phyloP scores from a whole-genome alignment of 1,140 invertebrate genomes.

The Cydia pomonella region DNA sequence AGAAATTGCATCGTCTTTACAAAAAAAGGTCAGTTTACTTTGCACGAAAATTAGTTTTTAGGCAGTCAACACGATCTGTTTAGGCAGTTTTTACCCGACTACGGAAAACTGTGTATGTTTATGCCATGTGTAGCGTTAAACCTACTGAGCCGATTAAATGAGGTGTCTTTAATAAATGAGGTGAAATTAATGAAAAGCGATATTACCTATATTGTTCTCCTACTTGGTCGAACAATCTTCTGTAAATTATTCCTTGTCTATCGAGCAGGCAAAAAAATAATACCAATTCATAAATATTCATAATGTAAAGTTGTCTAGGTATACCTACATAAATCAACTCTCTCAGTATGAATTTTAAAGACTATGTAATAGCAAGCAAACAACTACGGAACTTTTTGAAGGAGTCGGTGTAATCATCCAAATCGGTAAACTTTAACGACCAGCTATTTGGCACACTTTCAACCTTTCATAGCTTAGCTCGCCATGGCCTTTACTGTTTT shows the following conservation, averaged over 20 bases:
- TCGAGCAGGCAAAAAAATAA: background rate
- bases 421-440: conserved; percentile 55
- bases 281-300: no score
- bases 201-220: no score
- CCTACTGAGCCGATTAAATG: no score
- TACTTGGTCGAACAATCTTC: no score
- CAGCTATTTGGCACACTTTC: conserved; percentile 63
- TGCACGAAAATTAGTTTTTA: no score
- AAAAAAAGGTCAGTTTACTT: no score
- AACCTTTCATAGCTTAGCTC: conserved; percentile 47
- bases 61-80: no score
- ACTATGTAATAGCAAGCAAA: background rate
- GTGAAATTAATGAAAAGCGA: no score
- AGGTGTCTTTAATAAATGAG: no score
- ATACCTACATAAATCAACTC: background rate
- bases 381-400: conserved; percentile 39
- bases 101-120: no score
- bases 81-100: no score
- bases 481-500: conserved; percentile 45
- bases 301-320: background rate
- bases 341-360: background rate
- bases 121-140: no score
- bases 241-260: background rate
- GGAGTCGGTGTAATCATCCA: conserved; percentile 51
- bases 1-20: background rate